Conservation (phyloP, 2,888 invertebrate species). For the Harmothoe impar region DNA sequence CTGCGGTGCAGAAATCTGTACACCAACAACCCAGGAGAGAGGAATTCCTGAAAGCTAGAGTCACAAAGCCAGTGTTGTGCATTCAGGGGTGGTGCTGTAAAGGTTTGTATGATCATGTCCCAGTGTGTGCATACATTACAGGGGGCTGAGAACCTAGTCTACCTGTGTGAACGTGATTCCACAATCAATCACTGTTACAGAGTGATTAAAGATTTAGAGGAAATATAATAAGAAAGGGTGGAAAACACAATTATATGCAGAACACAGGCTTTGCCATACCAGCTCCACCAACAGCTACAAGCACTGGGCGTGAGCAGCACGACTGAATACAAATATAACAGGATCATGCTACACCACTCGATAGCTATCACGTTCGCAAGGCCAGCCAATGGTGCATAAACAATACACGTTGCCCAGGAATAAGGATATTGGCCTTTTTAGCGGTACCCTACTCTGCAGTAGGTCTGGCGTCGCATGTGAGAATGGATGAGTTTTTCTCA, state of each 20-base stretch:
- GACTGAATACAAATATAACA: not conserved
- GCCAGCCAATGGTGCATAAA: not conserved
- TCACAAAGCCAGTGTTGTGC: not conserved
- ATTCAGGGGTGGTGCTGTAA: too few relatives aligned
- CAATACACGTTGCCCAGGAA: not conserved
- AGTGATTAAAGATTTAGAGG: not conserved
- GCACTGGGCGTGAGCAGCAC: not conserved
- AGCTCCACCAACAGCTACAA: not conserved
- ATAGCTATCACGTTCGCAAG: not conserved
- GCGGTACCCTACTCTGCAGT: not conserved
- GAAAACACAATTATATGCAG: not conserved
- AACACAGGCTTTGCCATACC: not conserved
- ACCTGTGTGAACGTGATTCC: not conserved
- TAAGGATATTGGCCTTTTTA: constrained; percentile 30
- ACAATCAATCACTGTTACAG: not conserved
- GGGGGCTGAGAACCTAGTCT: not conserved
- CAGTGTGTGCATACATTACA: too few relatives aligned
- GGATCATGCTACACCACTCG: not conserved
- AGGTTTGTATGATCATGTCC: too few relatives aligned
- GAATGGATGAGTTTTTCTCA: not conserved
- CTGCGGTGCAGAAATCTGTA: constrained; percentile 25
- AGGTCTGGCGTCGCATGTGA: not conserved
- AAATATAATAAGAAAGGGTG: not conserved
- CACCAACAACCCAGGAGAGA: not conserved
- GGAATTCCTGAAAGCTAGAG: not conserved